A percentile compares a stretch with the other conserved stretches of the same genome.
Evolutionary conservation across 2,797 vertebrate genomes (phyloP).

Genomic region (Gymnopithys bicolor): DNA sequence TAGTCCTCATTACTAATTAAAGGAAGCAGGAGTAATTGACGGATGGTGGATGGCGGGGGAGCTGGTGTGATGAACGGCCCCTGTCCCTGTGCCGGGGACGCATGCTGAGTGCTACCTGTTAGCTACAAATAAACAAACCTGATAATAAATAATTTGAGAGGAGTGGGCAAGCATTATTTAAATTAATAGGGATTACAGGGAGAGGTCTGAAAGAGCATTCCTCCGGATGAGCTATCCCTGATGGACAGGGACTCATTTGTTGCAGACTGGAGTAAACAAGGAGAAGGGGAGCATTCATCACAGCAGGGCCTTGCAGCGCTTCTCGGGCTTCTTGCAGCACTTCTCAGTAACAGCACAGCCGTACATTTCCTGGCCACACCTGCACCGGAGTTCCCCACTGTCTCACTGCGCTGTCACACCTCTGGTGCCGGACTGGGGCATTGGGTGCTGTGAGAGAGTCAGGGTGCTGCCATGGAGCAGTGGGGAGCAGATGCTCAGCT

Average conservation of each 20-base stretch:
- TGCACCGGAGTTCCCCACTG: not conserved
- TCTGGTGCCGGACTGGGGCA: accelerated
- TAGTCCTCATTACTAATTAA: constrained; percentile 99
- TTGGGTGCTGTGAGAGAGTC: not conserved
- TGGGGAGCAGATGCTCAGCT: accelerated
- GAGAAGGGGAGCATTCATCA: constrained; percentile 63
- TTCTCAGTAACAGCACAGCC: not conserved
- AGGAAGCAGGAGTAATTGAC: constrained; percentile 84
- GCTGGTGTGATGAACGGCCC: constrained; percentile 88
- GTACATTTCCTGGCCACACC: not conserved
- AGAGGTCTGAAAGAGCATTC: constrained; percentile 78
- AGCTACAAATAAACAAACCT: constrained; percentile 98
- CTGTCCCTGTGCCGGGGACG: constrained; percentile 78
- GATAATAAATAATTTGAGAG: constrained; percentile 91
- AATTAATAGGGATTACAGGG: constrained; percentile 96
- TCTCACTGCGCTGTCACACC: accelerated
- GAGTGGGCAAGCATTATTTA: constrained; percentile 87
- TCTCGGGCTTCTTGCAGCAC: not conserved
- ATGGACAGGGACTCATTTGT: constrained; percentile 60
- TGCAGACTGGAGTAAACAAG: constrained; percentile 64
- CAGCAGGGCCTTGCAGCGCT: not conserved
- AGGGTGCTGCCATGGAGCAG: accelerated
- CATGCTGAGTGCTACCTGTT: constrained; percentile 91
- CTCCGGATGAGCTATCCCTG: constrained; percentile 76
- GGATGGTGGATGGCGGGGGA: constrained; percentile 73